Evolutionary conservation across 2,113 vertebrate genomes (phyloP).

Genomic region (Brienomyrus brachyistius): DNA sequence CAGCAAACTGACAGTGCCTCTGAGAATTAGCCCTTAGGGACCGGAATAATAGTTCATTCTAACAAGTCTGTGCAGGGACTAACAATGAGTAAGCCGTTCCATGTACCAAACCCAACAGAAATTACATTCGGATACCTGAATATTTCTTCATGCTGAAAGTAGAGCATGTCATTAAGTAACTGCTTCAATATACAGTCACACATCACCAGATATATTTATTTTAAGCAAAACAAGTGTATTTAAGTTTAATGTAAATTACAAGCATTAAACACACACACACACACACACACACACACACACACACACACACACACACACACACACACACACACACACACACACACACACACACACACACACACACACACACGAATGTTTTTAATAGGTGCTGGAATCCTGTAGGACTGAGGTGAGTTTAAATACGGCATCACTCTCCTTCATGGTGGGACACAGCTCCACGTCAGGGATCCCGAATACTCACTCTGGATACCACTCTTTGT

Average conservation of each 20-base stretch:
- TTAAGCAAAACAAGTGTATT: conserved; percentile 19
- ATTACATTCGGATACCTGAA: neutral
- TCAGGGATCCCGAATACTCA: neutral
- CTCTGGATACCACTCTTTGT: neutral
- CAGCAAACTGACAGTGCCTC: neutral
- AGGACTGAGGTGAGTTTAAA: neutral
- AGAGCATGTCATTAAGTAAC: neutral
- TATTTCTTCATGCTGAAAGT: neutral
- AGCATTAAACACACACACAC: neutral
- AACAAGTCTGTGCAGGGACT: neutral
- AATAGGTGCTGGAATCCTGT: neutral
- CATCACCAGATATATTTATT: neutral
- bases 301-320: no score
- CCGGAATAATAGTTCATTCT: neutral
- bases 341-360: no score
- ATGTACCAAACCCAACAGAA: neutral
- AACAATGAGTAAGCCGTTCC: neutral
- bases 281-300: neutral
- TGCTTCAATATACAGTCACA: neutral
- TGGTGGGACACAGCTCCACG: neutral
- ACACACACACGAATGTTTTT: neutral
- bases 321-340: neutral
- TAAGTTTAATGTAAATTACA: conserved; percentile 21
- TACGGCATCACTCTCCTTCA: neutral
- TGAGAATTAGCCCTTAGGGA: neutral